Conservation (phyloP, 2,888 invertebrate genomes). For the Drosophila quinaria region DNA sequence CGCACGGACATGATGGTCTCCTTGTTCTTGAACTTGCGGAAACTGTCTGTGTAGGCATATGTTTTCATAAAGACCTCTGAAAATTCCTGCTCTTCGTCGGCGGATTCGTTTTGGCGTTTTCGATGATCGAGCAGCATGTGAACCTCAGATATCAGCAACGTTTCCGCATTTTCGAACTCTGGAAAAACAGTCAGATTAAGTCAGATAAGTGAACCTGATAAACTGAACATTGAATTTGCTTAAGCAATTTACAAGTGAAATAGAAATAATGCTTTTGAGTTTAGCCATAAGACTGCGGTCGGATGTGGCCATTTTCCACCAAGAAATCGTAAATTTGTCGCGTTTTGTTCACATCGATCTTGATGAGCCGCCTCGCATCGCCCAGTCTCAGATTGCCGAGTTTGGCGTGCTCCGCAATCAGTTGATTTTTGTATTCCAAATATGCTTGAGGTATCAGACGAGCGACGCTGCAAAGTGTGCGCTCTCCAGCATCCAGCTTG, state of each 20-base stretch:
- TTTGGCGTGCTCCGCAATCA: slow-evolving; percentile 92
- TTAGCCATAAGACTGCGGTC: slow-evolving; percentile 46
- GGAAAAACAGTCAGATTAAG: slow-evolving; percentile 31
- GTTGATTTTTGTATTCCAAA: slow-evolving; percentile 91
- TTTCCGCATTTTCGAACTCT: slow-evolving; percentile 99
- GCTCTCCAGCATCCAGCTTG: slow-evolving; percentile 90
- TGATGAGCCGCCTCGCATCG: slow-evolving; percentile 93
- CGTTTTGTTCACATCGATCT: slow-evolving; percentile 97
- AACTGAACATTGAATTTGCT: slow-evolving; percentile 10
- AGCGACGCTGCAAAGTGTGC: slow-evolving; percentile 91
- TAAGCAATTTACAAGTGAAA: slow-evolving; percentile 69
- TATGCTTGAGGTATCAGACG: slow-evolving; percentile 92
- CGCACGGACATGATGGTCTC: slow-evolving; percentile 98
- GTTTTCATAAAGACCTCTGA: slow-evolving; percentile 99
- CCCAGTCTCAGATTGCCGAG: slow-evolving; percentile 91
- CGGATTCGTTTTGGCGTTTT: slow-evolving; percentile 98
- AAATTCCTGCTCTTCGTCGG: slow-evolving; percentile 99
- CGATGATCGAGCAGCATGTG: slow-evolving; percentile 98
- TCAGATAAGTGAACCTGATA: slow-evolving; percentile 2
- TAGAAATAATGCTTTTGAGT: slow-evolving; percentile 6
- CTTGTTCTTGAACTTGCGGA: slow-evolving; percentile 98
- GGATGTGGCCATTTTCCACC: slow-evolving; percentile 90
- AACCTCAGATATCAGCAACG: slow-evolving; percentile 97
- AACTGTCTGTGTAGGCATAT: slow-evolving; percentile 97
- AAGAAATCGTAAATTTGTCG: slow-evolving; percentile 94